Evolutionary conservation across 2,888 invertebrate genomes (phyloP), one percentile per base, ranked within the genome.

Genomic region (Octodonta nipae): DNA sequence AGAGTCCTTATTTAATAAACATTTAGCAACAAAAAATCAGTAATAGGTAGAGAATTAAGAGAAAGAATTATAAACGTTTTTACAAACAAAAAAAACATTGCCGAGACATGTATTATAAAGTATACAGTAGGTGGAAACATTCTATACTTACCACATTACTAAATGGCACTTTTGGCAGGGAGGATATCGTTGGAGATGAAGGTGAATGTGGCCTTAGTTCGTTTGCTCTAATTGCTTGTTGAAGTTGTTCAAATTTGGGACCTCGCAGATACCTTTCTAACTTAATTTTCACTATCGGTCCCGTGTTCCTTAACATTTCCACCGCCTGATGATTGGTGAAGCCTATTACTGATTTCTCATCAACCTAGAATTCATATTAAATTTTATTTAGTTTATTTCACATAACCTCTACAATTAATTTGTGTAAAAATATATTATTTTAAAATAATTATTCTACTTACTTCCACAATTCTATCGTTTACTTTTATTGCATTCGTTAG

Each of bases 391-490:
- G 5, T 13, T 12, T 7, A 7, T 33, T 35, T 33, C 8, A 10
- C 3, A 22, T 22, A 22, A 22, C 22, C n/a, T n/a, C n/a, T n/a
- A n/a, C n/a, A n/a, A n/a, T n/a, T 22, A 22, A 3, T 22, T 22
- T 22, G 22, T 3, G 22, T 4, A 22, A 2, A 4, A 2, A 4
- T 10, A 22, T 3, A 22, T 22, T 20, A 20, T 20, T n/a, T n/a
- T n/a, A n/a, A n/a, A n/a, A n/a, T n/a, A n/a, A n/a, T n/a, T n/a
- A n/a, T n/a, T 11, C 25, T 30, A 42, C 40, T 50, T 45, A 60
- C 78, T 68, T 93, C 88, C 38, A 95, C 83, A 53, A 98, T 98
- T 55, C 96, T 81, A 66, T 98, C 96, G 61, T 98, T 95, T 50
- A 93, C 76, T 63, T 79, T 81, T 52, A 98, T 92, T 62, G 81